Evolutionary conservation across 2,797 vertebrate genomes (phyloP).

Genomic region (Melanotaenia boesemani): DNA sequence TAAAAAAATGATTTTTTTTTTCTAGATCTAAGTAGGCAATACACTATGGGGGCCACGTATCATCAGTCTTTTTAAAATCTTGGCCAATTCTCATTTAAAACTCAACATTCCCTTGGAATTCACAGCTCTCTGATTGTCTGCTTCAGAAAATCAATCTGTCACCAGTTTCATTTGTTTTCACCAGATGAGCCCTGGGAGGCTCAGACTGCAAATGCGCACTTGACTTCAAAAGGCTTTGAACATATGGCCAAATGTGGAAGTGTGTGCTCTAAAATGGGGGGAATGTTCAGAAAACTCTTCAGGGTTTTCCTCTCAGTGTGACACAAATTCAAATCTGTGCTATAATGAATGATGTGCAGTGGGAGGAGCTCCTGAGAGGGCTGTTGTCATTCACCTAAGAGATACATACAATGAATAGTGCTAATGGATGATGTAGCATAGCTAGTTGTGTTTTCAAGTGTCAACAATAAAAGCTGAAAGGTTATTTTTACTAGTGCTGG

Average conservation of each 20-base stretch:
- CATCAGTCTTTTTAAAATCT: constrained; percentile 13
- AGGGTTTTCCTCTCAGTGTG: constrained; percentile 15
- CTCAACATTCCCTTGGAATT: constrained; percentile 27
- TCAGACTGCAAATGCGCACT: constrained; percentile 38
- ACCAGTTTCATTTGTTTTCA: constrained; percentile 47
- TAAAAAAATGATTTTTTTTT: constrained; percentile 11
- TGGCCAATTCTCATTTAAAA: constrained; percentile 25
- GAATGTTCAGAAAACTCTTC: constrained; percentile 24
- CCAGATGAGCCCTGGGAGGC: constrained; percentile 39
- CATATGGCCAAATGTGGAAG: constrained; percentile 34
- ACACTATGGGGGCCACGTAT: constrained; percentile 6
- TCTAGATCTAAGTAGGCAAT: constrained; percentile 21
- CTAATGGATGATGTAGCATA: constrained; percentile 32
- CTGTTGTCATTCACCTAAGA: background rate
- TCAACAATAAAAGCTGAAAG: constrained; percentile 30
- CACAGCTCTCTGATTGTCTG: constrained; percentile 5
- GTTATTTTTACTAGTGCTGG: constrained; percentile 14
- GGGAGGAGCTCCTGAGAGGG: background rate
- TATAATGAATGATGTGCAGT: constrained; percentile 6
- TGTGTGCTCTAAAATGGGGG: constrained; percentile 24
- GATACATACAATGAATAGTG: constrained; percentile 33
- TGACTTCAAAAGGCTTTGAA: constrained; percentile 35
- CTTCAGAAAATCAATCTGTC: constrained; percentile 40
- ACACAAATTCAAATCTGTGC: constrained; percentile 25
- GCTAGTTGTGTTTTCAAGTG: constrained; percentile 18